Evolutionary conservation across 2,888 invertebrate species (phyloP).

Genomic region (Drosophila diplacantha): DNA sequence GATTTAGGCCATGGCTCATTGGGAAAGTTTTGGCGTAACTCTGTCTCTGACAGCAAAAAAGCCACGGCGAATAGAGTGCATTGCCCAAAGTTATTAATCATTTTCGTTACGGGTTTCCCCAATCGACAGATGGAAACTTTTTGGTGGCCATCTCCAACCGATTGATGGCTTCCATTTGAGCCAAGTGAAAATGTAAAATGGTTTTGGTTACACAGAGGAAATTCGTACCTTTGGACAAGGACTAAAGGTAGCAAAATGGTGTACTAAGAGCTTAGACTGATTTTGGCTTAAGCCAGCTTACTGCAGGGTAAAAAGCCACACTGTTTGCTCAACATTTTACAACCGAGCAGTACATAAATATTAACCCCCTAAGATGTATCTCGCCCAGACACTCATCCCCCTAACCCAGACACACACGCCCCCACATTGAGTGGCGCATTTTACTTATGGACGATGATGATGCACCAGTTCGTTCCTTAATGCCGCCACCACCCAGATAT

Average conservation of each 20-base stretch:
- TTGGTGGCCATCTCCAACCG: not conserved
- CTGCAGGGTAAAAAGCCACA: constrained; percentile 15
- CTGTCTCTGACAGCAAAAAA: constrained; percentile 26
- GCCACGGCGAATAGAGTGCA: constrained; percentile 10
- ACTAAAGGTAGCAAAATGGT: not conserved
- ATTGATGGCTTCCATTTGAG: constrained; percentile 12
- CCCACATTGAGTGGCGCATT: constrained; percentile 52
- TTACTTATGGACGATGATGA: constrained; percentile 32
- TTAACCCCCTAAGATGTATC: constrained; percentile 21
- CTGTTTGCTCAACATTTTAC: constrained; percentile 22
- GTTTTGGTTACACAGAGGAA: not conserved
- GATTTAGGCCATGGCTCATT: constrained; percentile 13
- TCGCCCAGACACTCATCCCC: constrained; percentile 11
- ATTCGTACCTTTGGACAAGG: not conserved
- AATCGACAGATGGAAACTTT: constrained; percentile 21
- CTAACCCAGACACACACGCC: constrained; percentile 7
- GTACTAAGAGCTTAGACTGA: constrained; percentile 1
- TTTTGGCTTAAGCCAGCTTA: constrained; percentile 6
- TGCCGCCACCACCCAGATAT: constrained; percentile 27
- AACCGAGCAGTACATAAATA: constrained; percentile 31
- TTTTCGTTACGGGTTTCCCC: constrained; percentile 5
- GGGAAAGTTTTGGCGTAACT: constrained; percentile 32
- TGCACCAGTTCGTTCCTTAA: constrained; percentile 35
- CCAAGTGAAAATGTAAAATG: constrained; percentile 5
- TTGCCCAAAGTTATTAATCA: constrained; percentile 30